Percentiles rank a stretch among this genome's conserved stretches.
Evolutionary conservation across 2,888 invertebrate genomes (phyloP).

Genomic region (Imbricaverruca yamaguchii): DNA sequence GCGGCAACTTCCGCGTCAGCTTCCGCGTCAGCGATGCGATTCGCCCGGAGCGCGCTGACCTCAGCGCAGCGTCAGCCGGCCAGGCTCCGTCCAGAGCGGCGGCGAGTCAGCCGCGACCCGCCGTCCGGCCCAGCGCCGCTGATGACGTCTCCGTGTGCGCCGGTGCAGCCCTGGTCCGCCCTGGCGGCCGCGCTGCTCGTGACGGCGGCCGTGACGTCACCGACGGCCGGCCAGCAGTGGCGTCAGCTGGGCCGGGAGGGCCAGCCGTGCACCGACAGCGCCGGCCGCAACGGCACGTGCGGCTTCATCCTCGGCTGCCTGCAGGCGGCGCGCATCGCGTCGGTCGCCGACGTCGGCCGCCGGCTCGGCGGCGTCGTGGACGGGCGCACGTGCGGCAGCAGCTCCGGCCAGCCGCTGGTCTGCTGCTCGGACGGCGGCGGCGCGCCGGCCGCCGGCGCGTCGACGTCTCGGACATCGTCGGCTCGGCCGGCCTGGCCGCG

Average conservation of each 20-base stretch:
- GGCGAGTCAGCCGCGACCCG: no score
- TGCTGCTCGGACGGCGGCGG: slow-evolving; percentile 39
- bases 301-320: slow-evolving; percentile 33
- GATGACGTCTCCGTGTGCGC: no score
- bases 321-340: slow-evolving; percentile 1
- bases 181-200: not conserved
- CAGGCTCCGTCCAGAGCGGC: no score
- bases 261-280: slow-evolving; percentile 3
- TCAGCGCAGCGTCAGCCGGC: no score
- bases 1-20: no score
- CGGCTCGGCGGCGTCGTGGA: slow-evolving; percentile 38
- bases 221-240: not conserved
- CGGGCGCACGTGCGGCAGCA: slow-evolving; percentile 36
- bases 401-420: slow-evolving; percentile 36
- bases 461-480: no score
- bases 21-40: no score
- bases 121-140: no score
- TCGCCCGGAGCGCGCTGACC: no score
- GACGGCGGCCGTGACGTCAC: not conserved
- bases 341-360: not conserved
- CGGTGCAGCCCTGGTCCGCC: no score
- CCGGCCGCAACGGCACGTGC: slow-evolving; percentile 39
- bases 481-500: no score
- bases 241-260: not conserved
- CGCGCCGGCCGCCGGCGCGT: slow-evolving; percentile 36